Base-by-base conservation (phyloP, 2,888 invertebrate species). In the Diaphora mendica region DNA sequence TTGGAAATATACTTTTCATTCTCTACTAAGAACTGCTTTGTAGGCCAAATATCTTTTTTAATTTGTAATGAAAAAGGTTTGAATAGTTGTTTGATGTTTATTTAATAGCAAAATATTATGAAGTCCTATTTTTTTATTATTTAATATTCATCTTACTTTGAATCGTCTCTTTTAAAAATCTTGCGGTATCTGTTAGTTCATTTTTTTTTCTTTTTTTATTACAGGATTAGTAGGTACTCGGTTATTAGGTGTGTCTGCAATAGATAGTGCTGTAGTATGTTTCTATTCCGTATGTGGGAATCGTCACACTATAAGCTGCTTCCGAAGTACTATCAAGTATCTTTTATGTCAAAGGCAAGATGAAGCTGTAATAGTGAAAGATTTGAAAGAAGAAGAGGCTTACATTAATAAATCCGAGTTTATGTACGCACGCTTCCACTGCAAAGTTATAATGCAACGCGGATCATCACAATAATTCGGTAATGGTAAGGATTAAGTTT, bases 391-490 rank as follows among this genome's bases (percentile, higher is more conserved):
- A 76, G 78, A 77, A 74, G 75, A 79, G 79, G 82, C 83, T 85
- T 84, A 82, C 82, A 79, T 81, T 72, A 85, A 86, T 85, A 85
- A 86, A 87, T 85, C 85, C 80, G 74, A 73, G 81, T 83, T 87
- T 83, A 86, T 77, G 73, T 84, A 81, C 84, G 85, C 86, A 88
- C 87, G 86, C 85, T 79, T 84, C 86, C 79, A 83, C 83, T 84
- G 82, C 79, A 78, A 86, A 85, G 88, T 89, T 89, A 87, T 88
- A 88, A 90, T 88, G 89, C 90, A 90, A 81, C 86, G 81, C 81
- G 83, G 86, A 84, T 80, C 81, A 85, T 84, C 79, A 80, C 78
- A 85, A 85, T 87, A 86, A 86, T 86, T 85, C 79, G 74, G 83
- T 81, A 83, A 77, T 78, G 76, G 3, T 51, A 15, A 64, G 64